phyloP scores from a whole-genome alignment of 2,888 invertebrate genomes.

The Andrena bucephala region DNA sequence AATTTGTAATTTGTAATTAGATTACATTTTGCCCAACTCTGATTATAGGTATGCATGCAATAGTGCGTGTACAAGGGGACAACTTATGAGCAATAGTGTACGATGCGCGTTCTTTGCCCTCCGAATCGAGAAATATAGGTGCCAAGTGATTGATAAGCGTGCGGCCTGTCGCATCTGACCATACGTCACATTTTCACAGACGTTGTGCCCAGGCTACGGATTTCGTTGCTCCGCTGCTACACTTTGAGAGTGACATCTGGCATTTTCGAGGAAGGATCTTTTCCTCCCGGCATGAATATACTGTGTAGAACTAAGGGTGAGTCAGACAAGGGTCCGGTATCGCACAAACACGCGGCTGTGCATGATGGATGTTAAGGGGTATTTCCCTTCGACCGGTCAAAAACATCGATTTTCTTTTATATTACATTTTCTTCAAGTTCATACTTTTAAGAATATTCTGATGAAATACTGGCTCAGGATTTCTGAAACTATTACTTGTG shows the following conservation, averaged over 20 bases:
- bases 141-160: slow-evolving; percentile 78
- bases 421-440: no score
- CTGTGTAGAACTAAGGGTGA: slow-evolving; percentile 42
- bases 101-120: slow-evolving; percentile 44
- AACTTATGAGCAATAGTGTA: slow-evolving; percentile 31
- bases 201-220: slow-evolving; percentile 38
- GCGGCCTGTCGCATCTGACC: slow-evolving; percentile 71
- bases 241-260: slow-evolving; percentile 55
- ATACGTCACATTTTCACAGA: slow-evolving; percentile 65
- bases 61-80: no score
- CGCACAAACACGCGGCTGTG: slow-evolving; percentile 62
- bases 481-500: no score
- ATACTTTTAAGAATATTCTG: no score
- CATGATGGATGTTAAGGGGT: slow-evolving; percentile 75
- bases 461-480: no score
- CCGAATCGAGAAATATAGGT: slow-evolving; percentile 59
- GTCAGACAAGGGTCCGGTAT: slow-evolving; percentile 46
- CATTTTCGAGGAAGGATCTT: slow-evolving; percentile 53
- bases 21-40: no score
- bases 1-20: no score
- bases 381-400: slow-evolving; percentile 70
- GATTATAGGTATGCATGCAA: no score
- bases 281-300: slow-evolving; percentile 25
- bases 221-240: slow-evolving; percentile 53
- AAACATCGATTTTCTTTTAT: slow-evolving; percentile 18